Evolutionary conservation across 2,797 vertebrate genomes (phyloP).

Genomic region (Danio choprae): DNA sequence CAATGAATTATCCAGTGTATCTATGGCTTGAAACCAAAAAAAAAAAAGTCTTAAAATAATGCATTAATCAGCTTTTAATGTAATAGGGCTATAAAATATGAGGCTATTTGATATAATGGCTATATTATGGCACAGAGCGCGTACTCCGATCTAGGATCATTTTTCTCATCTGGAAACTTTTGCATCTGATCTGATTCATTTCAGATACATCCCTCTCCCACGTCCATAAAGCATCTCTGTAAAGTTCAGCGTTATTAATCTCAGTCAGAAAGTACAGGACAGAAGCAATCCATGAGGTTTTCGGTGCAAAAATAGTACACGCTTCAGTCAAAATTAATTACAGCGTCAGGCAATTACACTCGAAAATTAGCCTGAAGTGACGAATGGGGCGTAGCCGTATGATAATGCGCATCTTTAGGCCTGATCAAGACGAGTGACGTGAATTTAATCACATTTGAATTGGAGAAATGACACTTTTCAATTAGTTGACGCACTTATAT

Average conservation of each 20-base stretch:
- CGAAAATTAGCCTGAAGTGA: slow-evolving; percentile 23
- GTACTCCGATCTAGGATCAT: not conserved
- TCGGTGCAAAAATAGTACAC: slow-evolving; percentile 9
- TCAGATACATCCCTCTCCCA: not conserved
- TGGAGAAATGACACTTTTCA: not conserved
- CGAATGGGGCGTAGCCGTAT: slow-evolving; percentile 6
- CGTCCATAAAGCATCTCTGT: slow-evolving; percentile 3
- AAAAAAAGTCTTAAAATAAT: not conserved
- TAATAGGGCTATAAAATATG: not conserved
- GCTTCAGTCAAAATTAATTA: slow-evolving; percentile 27
- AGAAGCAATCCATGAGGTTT: slow-evolving; percentile 27
- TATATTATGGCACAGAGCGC: not conserved
- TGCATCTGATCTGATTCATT: slow-evolving; percentile 7
- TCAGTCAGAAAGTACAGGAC: not conserved
- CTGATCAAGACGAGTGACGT: slow-evolving; percentile 11
- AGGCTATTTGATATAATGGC: not conserved
- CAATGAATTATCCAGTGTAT: not conserved
- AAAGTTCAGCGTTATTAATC: slow-evolving; percentile 25
- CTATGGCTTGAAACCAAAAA: not conserved
- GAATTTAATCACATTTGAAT: slow-evolving; percentile 30
- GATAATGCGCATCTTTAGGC: slow-evolving; percentile 16
- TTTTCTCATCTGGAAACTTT: slow-evolving; percentile 4
- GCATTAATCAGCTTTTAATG: not conserved
- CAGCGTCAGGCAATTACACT: slow-evolving; percentile 13
- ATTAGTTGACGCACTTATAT: slow-evolving; percentile 22